phyloP scores from a whole-genome alignment of 2,888 invertebrate species.

The Drosophila merina region DNA sequence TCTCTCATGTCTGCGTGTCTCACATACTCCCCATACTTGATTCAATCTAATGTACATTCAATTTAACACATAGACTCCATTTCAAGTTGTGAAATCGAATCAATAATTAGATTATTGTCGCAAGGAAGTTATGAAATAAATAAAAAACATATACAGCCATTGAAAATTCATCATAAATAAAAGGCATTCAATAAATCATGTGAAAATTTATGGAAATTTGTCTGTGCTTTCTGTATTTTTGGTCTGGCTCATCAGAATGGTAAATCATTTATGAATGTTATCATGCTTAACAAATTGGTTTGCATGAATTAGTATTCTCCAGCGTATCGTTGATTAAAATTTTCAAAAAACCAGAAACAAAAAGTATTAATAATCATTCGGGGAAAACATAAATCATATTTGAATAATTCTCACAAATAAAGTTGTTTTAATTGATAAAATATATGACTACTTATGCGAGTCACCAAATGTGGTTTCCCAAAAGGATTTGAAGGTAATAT shows the following conservation, averaged over 20 bases:
- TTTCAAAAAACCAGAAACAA: not conserved
- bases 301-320: conserved; percentile 32
- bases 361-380: not conserved
- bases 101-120: conserved; percentile 79
- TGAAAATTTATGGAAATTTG: conserved; percentile 32
- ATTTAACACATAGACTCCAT: conserved; percentile 39
- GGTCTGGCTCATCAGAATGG: conserved; percentile 15
- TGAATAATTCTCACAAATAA: not conserved
- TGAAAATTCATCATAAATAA: conserved; percentile 57
- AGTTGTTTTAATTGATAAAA: not conserved
- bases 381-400: conserved; percentile 1
- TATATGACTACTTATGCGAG: not conserved
- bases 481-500: not conserved
- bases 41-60: conserved; percentile 38
- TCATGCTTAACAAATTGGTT: conserved; percentile 30
- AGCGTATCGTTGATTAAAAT: conserved; percentile 26
- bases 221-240: conserved; percentile 15
- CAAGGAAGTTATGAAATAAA: conserved; percentile 45
- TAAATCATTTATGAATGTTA: conserved; percentile 33
- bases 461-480: not conserved
- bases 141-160: conserved; percentile 38
- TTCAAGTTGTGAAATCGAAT: conserved; percentile 80
- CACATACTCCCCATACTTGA: conserved; percentile 34
- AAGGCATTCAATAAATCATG: conserved; percentile 45
- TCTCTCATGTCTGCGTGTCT: conserved; percentile 39